phyloP scores from a whole-genome alignment of 2,888 invertebrate genomes.

The Parelbella ahira region DNA sequence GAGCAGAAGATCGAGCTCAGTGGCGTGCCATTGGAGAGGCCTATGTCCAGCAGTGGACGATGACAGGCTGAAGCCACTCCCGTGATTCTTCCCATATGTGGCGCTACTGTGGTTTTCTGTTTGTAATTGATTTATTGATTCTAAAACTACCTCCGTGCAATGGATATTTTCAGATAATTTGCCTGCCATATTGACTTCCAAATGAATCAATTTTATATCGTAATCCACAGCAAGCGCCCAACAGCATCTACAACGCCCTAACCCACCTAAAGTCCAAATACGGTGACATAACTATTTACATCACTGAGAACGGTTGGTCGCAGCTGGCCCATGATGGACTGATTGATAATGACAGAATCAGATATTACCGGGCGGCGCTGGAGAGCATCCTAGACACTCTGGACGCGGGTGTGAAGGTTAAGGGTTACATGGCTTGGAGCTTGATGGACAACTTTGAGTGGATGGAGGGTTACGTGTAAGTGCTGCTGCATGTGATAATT shows the following conservation, averaged over 20 bases:
- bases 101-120: too few species aligned
- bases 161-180: too few species aligned
- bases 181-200: too few species aligned
- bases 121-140: too few species aligned
- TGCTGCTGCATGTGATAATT: slow-evolving; percentile 22
- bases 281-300: slow-evolving; percentile 73
- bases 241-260: slow-evolving; percentile 79
- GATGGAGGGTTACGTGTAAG: slow-evolving; percentile 78
- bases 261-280: slow-evolving; percentile 70
- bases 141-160: too few species aligned
- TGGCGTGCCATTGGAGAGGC: too few species aligned
- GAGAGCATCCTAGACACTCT: slow-evolving; percentile 60
- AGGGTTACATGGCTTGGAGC: slow-evolving; percentile 82
- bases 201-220: too few species aligned
- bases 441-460: slow-evolving; percentile 85
- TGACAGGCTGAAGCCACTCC: slow-evolving; percentile 59
- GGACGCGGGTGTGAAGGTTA: slow-evolving; percentile 65
- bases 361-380: slow-evolving; percentile 63
- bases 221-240: slow-evolving; percentile 77
- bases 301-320: slow-evolving; percentile 83
- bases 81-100: too few species aligned
- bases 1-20: too few species aligned
- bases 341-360: slow-evolving; percentile 65
- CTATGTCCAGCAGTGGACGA: too few species aligned
- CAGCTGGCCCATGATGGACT: slow-evolving; percentile 44